A percentile compares a stretch with the other conserved stretches of the same genome.
Evolutionary conservation across 2,113 vertebrate genomes (phyloP).

Genomic region (Scartelaos histophorus): DNA sequence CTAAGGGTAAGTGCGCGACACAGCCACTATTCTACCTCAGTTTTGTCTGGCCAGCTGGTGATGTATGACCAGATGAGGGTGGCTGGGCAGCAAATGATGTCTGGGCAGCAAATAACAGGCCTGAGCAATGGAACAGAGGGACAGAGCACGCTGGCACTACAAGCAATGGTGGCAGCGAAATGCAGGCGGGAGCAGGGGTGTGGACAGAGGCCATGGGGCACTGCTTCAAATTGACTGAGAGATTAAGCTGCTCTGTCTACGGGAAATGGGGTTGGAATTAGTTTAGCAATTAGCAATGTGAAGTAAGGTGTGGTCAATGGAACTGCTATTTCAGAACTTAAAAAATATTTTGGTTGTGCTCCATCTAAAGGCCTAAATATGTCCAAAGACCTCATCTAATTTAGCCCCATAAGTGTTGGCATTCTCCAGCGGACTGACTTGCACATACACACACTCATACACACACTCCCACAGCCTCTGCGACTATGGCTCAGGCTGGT

Average conservation of each 20-base stretch:
- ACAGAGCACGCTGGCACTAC: constrained; percentile 55
- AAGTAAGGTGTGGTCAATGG: constrained; percentile 4
- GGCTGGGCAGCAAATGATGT: constrained; percentile 36
- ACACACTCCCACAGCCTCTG: constrained; percentile 48
- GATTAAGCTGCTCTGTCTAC: constrained; percentile 26
- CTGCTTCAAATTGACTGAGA: constrained; percentile 54
- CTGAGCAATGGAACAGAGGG: constrained; percentile 50
- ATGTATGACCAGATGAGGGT: constrained; percentile 59
- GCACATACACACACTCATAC: constrained; percentile 51
- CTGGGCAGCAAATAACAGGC: constrained; percentile 41
- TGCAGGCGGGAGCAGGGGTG: constrained; percentile 28
- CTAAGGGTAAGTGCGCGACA: constrained; percentile 68
- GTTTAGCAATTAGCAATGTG: neutral
- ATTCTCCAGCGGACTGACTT: constrained; percentile 31
- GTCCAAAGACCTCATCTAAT: constrained; percentile 40
- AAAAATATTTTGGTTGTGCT: neutral
- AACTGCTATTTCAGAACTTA: neutral
- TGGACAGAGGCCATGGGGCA: constrained; percentile 40
- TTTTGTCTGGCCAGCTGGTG: constrained; percentile 68
- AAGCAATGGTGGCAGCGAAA: constrained; percentile 52
- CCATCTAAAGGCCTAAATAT: constrained; percentile 9
- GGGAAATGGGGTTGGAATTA: constrained; percentile 16
- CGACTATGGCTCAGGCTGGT: constrained; percentile 54
- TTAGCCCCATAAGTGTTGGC: constrained; percentile 42
- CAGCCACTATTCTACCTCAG: constrained; percentile 48